Percentiles rank a stretch among this genome's conserved stretches.
phyloP scores from a whole-genome alignment of 2,113 vertebrate species.

The Lasiurus cinereus region DNA sequence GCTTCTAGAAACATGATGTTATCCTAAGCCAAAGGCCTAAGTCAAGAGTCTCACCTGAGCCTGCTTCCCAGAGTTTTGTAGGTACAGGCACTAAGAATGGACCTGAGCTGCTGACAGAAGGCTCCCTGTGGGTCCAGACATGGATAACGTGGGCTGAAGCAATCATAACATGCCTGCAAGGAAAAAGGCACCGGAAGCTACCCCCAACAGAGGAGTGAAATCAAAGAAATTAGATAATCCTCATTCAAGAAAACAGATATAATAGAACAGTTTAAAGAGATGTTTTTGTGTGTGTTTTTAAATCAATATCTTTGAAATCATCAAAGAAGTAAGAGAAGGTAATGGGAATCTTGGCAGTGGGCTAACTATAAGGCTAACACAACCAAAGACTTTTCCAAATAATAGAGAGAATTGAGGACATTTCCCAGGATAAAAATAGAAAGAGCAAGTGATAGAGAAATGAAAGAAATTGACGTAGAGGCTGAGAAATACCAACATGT shows the following conservation, averaged over 20 bases:
- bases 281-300: too few relatives aligned
- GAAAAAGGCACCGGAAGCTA: background rate
- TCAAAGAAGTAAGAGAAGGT: conserved; percentile 12
- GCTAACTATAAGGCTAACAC: background rate
- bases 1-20: background rate
- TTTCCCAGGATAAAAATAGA: background rate
- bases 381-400: background rate
- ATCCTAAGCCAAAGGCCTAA: background rate
- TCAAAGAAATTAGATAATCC: background rate
- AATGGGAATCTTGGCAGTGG: background rate
- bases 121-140: background rate
- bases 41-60: background rate
- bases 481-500: background rate
- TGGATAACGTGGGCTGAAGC: background rate
- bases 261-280: background rate
- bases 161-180: background rate
- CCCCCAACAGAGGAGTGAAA: background rate
- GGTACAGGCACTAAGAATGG: background rate
- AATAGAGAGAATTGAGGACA: background rate
- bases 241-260: background rate
- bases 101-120: background rate
- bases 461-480: background rate
- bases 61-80: background rate
- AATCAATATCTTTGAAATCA: background rate
- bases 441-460: background rate